These are phyloP conservation scores for Cygnus buccinator DNA, from an alignment of 2,113 vertebrate species.

Conservation along the genomic window DNA sequence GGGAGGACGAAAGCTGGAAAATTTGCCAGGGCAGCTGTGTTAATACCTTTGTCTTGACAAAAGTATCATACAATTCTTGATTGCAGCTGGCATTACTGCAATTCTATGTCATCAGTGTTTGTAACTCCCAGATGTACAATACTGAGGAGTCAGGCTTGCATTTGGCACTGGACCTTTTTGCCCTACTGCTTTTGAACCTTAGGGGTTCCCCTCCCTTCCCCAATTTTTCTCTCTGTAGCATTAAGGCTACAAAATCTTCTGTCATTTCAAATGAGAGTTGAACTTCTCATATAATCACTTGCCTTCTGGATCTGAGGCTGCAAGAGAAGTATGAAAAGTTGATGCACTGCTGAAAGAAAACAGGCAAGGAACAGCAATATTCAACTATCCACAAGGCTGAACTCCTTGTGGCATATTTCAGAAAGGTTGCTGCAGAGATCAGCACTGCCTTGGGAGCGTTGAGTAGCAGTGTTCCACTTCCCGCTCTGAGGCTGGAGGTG, in stretches of 20 bases:
- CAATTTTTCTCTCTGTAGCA: not conserved
- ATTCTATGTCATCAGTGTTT: not conserved
- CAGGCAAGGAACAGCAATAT: not conserved
- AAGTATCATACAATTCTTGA: not conserved
- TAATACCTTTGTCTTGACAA: slow-evolving; percentile 20
- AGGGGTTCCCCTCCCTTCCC: not conserved
- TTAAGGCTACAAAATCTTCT: not conserved
- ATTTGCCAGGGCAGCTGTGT: not conserved
- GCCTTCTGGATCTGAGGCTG: not conserved
- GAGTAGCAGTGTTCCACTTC: not conserved
- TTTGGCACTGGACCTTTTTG: not conserved
- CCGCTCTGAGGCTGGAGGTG: not conserved
- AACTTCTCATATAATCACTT: not conserved
- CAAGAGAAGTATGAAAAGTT: not conserved
- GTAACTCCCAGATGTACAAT: not conserved
- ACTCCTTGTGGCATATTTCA: rapidly evolving
- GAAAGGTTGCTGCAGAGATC: not conserved
- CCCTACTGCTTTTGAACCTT: not conserved
- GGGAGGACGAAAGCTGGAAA: not conserved
- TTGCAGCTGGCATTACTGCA: not conserved
- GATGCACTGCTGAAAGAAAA: not conserved
- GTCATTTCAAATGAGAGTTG: not conserved
- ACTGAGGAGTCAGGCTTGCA: not conserved
- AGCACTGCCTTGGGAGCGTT: not conserved
- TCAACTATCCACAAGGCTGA: not conserved